These are phyloP conservation scores for Romanogobio albipinnatus DNA, from an alignment of 2,113 vertebrate genomes.

Conservation along the genomic window DNA sequence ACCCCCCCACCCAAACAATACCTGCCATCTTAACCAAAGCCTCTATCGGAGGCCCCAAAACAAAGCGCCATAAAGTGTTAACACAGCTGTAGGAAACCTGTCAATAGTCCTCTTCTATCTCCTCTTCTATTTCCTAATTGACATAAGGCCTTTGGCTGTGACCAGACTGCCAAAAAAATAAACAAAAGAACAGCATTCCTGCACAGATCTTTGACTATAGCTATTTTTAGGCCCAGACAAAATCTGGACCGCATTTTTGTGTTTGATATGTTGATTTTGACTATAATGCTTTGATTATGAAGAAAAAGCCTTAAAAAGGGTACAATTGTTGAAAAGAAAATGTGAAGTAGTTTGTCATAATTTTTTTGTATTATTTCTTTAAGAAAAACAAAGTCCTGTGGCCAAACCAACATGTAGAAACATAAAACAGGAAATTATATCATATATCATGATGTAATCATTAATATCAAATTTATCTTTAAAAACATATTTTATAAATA, in stretches of 20 bases:
- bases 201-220: not conserved
- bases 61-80: slow-evolving; percentile 42
- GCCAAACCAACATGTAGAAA: not conserved
- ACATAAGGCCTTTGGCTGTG: not conserved
- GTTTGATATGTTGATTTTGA: not conserved
- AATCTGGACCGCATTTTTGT: not conserved
- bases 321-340: not conserved
- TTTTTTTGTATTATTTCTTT: too few relatives aligned
- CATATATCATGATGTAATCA: not conserved
- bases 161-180: not conserved
- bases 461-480: not conserved
- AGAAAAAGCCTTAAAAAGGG: not conserved
- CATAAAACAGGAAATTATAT: not conserved
- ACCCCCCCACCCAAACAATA: not conserved
- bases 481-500: not conserved
- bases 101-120: slow-evolving; percentile 43
- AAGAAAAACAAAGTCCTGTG: not conserved
- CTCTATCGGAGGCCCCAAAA: slow-evolving; percentile 37
- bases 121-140: slow-evolving; percentile 34
- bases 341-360: not conserved
- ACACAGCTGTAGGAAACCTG: slow-evolving; percentile 16
- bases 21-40: slow-evolving; percentile 30
- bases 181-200: not conserved
- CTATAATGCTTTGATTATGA: not conserved
- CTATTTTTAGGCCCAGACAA: not conserved